Evolutionary conservation across 2,888 invertebrate species (phyloP).

Genomic region (Euplexia lucipara): DNA sequence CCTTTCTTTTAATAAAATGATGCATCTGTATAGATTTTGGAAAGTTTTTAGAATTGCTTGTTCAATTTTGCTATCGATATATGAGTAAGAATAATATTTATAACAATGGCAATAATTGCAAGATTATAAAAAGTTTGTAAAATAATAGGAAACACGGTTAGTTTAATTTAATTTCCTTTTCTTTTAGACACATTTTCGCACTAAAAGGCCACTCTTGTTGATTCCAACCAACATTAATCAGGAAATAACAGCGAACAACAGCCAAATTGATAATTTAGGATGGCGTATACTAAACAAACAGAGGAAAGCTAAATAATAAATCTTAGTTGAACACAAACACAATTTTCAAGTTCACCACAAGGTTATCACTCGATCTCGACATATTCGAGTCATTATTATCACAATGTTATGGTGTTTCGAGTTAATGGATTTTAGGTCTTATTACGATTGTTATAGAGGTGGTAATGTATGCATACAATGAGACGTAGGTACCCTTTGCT

Average conservation of each 20-base stretch:
- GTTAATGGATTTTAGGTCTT: slow-evolving; percentile 59
- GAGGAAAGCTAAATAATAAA: slow-evolving; percentile 72
- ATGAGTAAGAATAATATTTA: too few species aligned
- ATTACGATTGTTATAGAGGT: slow-evolving; percentile 60
- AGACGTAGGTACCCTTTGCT: slow-evolving; percentile 75
- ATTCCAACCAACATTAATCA: slow-evolving; percentile 44
- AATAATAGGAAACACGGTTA: not conserved
- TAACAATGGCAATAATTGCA: too few species aligned
- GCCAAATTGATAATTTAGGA: slow-evolving; percentile 58
- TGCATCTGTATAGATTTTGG: too few species aligned
- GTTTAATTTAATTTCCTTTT: not conserved
- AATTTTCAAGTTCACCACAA: slow-evolving; percentile 82
- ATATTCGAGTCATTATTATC: slow-evolving; percentile 78
- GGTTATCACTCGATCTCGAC: slow-evolving; percentile 81
- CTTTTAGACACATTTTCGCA: slow-evolving; percentile 14
- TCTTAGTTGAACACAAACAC: slow-evolving; percentile 76
- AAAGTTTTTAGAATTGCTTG: not conserved
- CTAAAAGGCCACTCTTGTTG: slow-evolving; percentile 48
- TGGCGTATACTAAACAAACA: slow-evolving; percentile 37
- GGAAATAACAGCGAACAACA: slow-evolving; percentile 52
- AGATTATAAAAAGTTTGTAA: not conserved
- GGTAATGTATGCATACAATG: slow-evolving; percentile 58
- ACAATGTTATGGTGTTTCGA: slow-evolving; percentile 51
- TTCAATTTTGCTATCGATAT: not conserved
- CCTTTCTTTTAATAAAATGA: too few species aligned